Percentiles rank a stretch among this genome's conserved stretches.
Evolutionary conservation across 2,797 vertebrate species (phyloP).

Genomic region (Pyrocephalus nanus): DNA sequence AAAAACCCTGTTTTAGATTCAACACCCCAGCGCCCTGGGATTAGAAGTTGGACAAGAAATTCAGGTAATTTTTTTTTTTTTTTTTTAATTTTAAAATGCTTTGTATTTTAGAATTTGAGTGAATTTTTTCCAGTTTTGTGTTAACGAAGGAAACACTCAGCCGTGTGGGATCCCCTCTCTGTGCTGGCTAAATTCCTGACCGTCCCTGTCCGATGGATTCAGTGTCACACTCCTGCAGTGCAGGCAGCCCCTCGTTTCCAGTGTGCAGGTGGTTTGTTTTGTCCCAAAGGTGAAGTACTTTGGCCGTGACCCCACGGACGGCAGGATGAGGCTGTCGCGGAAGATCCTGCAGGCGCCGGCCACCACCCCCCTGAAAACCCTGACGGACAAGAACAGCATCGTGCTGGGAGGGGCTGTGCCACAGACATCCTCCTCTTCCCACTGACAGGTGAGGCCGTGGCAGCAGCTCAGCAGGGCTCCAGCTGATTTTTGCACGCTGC

Average conservation of each 20-base stretch:
- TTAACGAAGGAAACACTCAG: background rate
- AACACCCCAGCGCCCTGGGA: constrained; percentile 92
- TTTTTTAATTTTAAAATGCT: background rate
- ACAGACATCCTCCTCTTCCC: constrained; percentile 68
- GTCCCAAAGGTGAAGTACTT: constrained; percentile 95
- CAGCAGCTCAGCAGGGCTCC: background rate
- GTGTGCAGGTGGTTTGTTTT: background rate
- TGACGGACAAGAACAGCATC: constrained; percentile 89
- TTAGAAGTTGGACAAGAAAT: constrained; percentile 97
- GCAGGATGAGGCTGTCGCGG: constrained; percentile 94
- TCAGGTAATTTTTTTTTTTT: constrained; percentile 80
- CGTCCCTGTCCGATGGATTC: background rate
- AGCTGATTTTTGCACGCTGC: too few relatives aligned
- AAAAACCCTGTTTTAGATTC: constrained; percentile 81
- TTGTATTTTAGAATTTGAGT: background rate
- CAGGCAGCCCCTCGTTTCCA: background rate
- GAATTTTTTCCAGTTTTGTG: background rate
- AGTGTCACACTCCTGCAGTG: background rate
- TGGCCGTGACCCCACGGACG: constrained; percentile 94
- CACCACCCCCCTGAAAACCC: constrained; percentile 80
- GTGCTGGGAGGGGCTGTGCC: constrained; percentile 76
- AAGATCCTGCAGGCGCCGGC: constrained; percentile 93
- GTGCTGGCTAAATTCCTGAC: background rate
- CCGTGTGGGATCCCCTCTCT: background rate
- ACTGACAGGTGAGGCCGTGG: constrained; percentile 24